phyloP scores from a whole-genome alignment of 2,797 vertebrate genomes.

The Mionectes olivaceus region DNA sequence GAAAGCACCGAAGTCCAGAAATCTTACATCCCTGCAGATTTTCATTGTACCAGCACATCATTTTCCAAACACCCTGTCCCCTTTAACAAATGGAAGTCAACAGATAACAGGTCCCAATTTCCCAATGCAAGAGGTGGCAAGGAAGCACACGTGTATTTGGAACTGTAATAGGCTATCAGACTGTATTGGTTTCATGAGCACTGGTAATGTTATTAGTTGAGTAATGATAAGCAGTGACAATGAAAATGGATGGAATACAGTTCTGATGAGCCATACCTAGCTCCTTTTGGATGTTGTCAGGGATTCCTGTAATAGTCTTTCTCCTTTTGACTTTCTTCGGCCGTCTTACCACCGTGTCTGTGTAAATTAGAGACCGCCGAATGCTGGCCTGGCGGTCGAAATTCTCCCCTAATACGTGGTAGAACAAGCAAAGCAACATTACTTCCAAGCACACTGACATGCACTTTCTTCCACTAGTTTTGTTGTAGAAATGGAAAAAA shows the following conservation, averaged over 20 bases:
- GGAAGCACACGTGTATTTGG: not conserved
- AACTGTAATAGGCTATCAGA: conserved; percentile 77
- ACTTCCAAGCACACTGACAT: conserved; percentile 89
- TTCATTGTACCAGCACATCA: not conserved
- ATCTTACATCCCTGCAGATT: not conserved
- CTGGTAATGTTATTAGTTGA: conserved; percentile 66
- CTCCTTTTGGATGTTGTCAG: conserved; percentile 97
- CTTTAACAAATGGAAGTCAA: conserved; percentile 20
- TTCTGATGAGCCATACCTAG: conserved; percentile 95
- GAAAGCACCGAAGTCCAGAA: not conserved
- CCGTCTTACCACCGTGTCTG: conserved; percentile 97
- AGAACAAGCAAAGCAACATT: conserved; percentile 90
- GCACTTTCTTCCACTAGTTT: conserved; percentile 82
- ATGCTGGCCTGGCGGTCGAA: conserved; percentile 99
- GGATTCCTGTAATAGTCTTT: conserved; percentile 99
- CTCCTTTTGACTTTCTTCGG: conserved; percentile 99
- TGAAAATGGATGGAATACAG: conserved; percentile 77
- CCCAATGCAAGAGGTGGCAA: not conserved
- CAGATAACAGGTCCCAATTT: not conserved
- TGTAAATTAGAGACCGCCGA: conserved; percentile 98
- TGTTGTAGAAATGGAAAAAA: conserved; percentile 79
- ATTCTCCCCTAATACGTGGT: conserved; percentile 95
- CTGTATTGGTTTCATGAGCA: conserved; percentile 74
- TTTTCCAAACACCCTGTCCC: not conserved
- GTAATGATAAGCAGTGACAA: conserved; percentile 66